Percentiles rank a stretch among this genome's conserved stretches.
phyloP scores from a whole-genome alignment of 2,797 vertebrate species.

The Tinamus major region DNA sequence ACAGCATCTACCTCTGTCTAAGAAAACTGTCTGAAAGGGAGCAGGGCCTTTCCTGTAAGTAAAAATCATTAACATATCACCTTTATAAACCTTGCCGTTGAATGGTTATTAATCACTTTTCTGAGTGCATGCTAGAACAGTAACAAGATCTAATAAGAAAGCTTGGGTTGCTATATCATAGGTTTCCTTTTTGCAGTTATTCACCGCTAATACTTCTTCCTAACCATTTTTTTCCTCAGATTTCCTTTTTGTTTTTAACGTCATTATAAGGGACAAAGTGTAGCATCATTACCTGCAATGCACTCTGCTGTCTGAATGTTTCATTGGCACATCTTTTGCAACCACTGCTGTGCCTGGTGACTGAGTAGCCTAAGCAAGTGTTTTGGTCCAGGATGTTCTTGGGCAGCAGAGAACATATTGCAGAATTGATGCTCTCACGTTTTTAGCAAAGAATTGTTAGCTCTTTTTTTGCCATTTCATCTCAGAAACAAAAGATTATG shows the following conservation, averaged over 20 bases:
- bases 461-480: not conserved
- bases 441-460: not conserved
- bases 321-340: not conserved
- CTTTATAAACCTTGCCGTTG: not conserved
- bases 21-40: not conserved
- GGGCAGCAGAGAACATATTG: not conserved
- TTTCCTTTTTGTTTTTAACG: not conserved
- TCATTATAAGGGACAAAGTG: not conserved
- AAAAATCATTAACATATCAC: not conserved
- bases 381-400: not conserved
- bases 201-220: not conserved
- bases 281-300: not conserved
- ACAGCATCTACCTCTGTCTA: rapidly evolving
- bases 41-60: not conserved
- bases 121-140: not conserved
- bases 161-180: rapidly evolving
- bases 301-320: not conserved
- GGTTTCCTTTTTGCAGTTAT: not conserved
- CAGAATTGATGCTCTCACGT: not conserved
- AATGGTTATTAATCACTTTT: not conserved
- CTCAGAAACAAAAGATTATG: not conserved
- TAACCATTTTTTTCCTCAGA: not conserved
- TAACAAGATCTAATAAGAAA: not conserved
- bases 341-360: not conserved
- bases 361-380: not conserved